Evolutionary conservation across 2,113 vertebrate species (phyloP), one percentile per base, ranked within the genome.

Genomic region (Oryzias melastigma): DNA sequence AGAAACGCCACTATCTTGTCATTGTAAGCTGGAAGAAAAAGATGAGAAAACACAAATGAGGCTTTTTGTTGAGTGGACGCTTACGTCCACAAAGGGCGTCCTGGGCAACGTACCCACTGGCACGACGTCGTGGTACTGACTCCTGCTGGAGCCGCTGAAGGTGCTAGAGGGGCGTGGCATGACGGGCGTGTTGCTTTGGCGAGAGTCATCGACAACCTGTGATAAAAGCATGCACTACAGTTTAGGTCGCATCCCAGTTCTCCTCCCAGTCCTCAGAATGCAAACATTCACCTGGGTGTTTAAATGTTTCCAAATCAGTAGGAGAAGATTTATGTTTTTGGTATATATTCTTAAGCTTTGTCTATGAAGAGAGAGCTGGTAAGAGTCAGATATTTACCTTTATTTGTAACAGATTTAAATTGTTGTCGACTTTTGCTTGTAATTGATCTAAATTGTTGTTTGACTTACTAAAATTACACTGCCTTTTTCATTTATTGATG

Each of bases 1-100:
- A 99, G 90, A 93, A 99, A 99, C 0, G 95, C 97, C 77, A 99
- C 97, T 52, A 99, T 99, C 90, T 99, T 99, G 88, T 99, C 97
- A 78, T 98, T 99, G 88, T 99, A 99, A 72, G 96, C 97, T 99
- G 86, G 54, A 87, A 15, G 78, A 60, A 64, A 19, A 56, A 61
- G 18, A 71, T 1, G 17, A 47, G 42, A 44, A 8, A 22, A 52
- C 2, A 60, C 40, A 16, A 20, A 16, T 0, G 3, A 3, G 8
- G 1, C 5, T 49, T 44, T n/a, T 5, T 48, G 41, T 3, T 17
- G 44, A 7, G 14, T 22, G 15, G 16, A 15, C 44, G 49, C 4
- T 5, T 20, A 1, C 13, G 20, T 40, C 29, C 10, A 17, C 10
- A 29, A n/a, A 27, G 25, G 1, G 13, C 14, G 1, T 2, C 8